Conservation (phyloP, 2,888 invertebrate genomes). For the Ennomos quercinarius region DNA sequence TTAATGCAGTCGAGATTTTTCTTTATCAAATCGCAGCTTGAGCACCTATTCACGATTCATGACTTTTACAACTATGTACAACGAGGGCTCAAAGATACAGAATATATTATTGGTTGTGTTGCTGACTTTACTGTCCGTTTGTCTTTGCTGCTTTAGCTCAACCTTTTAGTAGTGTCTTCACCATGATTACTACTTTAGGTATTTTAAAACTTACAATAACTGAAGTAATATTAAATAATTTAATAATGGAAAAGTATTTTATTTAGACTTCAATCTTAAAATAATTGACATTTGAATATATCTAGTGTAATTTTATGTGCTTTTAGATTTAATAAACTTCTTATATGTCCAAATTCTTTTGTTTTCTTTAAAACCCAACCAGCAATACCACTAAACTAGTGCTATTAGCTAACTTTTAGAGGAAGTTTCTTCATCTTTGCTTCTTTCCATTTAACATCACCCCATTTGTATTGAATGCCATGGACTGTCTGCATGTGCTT, state of each 20-base stretch:
- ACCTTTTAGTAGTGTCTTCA: neutral
- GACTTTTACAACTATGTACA: too few species aligned
- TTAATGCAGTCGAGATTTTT: neutral
- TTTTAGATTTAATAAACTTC: slow-evolving; percentile 35
- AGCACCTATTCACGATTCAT: too few species aligned
- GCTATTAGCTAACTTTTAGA: slow-evolving; percentile 32
- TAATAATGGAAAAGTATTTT: slow-evolving; percentile 30
- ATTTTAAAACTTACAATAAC: slow-evolving; percentile 7
- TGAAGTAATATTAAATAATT: slow-evolving; percentile 34
- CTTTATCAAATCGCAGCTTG: too few species aligned
- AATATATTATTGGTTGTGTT: too few species aligned
- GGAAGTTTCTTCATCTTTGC: slow-evolving; percentile 40
- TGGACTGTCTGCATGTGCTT: slow-evolving; percentile 77
- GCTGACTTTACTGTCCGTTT: too few species aligned
- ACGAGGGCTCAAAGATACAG: too few species aligned
- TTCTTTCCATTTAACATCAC: slow-evolving; percentile 56
- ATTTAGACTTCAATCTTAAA: slow-evolving; percentile 40
- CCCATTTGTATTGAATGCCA: slow-evolving; percentile 72
- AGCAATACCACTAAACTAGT: too few species aligned
- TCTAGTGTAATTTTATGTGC: slow-evolving; percentile 42
- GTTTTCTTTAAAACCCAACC: slow-evolving; percentile 14
- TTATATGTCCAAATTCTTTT: slow-evolving; percentile 20
- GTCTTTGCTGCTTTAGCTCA: too few species aligned
- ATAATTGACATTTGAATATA: slow-evolving; percentile 45
- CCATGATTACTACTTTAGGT: slow-evolving; percentile 3